These are phyloP conservation scores for Rhagoletis pomonella DNA, from an alignment of 1,140 invertebrate species.

Conservation along the genomic window DNA sequence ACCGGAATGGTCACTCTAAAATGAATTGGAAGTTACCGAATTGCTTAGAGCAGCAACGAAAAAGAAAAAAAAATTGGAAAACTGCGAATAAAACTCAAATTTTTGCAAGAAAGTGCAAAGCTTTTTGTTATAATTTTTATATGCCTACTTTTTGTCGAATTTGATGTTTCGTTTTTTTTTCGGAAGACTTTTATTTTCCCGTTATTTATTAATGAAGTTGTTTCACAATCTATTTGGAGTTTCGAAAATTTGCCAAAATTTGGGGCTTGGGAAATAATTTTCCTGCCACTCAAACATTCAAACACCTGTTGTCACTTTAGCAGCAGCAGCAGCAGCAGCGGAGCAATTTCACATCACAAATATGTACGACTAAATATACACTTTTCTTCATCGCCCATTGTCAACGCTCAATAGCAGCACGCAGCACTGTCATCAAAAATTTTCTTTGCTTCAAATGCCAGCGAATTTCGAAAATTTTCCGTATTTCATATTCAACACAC, in stretches of 20 bases:
- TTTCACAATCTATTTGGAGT: not conserved
- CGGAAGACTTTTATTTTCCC: not conserved
- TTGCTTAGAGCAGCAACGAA: not conserved
- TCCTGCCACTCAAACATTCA: no score
- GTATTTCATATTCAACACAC: slow-evolving; percentile 2
- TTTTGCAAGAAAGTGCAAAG: not conserved
- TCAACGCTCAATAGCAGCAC: not conserved
- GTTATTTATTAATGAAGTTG: not conserved
- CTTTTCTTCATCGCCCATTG: not conserved
- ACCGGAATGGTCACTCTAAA: slow-evolving; percentile 40
- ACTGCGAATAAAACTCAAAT: not conserved
- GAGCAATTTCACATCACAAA: not conserved
- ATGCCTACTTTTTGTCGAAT: no score
- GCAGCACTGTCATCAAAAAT: not conserved
- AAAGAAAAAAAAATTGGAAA: not conserved
- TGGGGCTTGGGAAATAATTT: no score
- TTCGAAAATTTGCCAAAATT: no score
- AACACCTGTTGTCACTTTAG: not conserved
- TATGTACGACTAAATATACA: not conserved
- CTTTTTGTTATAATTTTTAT: not conserved
- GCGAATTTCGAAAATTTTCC: not conserved
- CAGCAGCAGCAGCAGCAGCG: not conserved
- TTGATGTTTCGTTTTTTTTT: not conserved
- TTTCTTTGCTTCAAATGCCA: not conserved
- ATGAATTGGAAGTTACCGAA: slow-evolving; percentile 26